Base-by-base conservation (phyloP, 2,113 vertebrate species). In the Syngnathus scovelli region DNA sequence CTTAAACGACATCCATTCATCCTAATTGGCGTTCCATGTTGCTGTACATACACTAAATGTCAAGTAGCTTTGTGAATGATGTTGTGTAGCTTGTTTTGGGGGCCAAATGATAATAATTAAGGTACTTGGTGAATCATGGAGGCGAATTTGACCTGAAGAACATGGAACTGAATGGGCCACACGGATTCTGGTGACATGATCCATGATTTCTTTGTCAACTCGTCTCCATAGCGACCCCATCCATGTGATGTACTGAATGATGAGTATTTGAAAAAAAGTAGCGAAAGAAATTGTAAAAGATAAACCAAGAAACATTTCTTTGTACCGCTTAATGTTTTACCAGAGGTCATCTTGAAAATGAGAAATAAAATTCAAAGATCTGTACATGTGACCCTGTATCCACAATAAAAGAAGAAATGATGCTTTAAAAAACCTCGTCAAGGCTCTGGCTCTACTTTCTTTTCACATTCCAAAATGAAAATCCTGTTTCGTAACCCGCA, bases 11-110 rank as follows among this genome's bases (percentile, higher is more conserved):
- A 46, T 39, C 19, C 39, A 27, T 62, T 79, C 75, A 83, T 78
- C 75, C 78, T 79, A 71, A 78, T 82, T 67, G 70, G 80, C 83
- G 85, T 86, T 85, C 78, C 72, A 39, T 80, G 79, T 88, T 85
- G 80, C 66, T 88, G 89, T 91, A 82, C 66, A 83, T 85, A 85
- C 68, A 69, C 66, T 89, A 85, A 83, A 82, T 83, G 88, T 91
- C 76, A 84, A 69, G 83, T 90, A 89, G 85, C 83, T 87, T 90
- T 85, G 86, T 90, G 86, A 86, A 85, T 83, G 83, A 88, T 84
- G 85, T 85, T 72, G 78, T 88, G 87, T 82, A 84, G 75, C 74
- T 74, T 87, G 79, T 86, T 83, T 43, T 43, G 11, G 11, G 2
- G 82, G 58, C 10, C 9, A 60, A 39, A 61, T n/a, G n/a, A 21